These are phyloP conservation scores for Phataginus tricuspis DNA, from an alignment of 2,797 vertebrate genomes.

Conservation along the genomic window DNA sequence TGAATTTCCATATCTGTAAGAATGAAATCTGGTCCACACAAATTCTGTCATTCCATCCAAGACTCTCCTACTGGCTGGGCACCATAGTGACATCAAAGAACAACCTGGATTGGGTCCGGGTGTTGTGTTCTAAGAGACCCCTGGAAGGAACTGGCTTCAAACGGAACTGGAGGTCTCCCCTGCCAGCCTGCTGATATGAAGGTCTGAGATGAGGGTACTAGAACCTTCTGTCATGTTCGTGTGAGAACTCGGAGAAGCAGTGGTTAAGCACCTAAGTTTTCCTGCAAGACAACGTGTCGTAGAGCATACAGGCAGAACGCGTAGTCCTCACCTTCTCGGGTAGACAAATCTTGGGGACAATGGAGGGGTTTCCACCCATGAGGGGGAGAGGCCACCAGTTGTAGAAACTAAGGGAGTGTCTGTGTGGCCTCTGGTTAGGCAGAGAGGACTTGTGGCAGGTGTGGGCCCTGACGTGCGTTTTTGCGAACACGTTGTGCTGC, in stretches of 20 bases:
- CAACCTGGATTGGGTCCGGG: background rate
- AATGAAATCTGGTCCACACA: background rate
- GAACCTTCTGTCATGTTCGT: background rate
- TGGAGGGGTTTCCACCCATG: background rate
- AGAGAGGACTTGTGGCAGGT: background rate
- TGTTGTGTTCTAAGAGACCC: too few relatives aligned
- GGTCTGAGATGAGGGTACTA: background rate
- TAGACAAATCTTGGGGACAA: rapidly evolving
- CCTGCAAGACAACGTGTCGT: too few relatives aligned
- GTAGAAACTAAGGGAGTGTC: rapidly evolving
- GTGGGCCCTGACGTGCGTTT: background rate
- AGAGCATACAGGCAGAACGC: rapidly evolving
- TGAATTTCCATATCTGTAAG: background rate
- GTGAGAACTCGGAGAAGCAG: background rate
- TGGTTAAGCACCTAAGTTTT: background rate
- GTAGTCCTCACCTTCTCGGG: background rate
- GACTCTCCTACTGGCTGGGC: rapidly evolving
- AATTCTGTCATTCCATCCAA: rapidly evolving
- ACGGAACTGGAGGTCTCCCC: background rate
- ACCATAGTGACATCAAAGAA: background rate
- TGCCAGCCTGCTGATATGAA: too few relatives aligned
- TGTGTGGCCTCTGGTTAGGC: background rate
- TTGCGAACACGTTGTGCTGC: background rate
- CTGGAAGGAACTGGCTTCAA: background rate
- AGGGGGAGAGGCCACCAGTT: background rate